A percentile compares a stretch with the other conserved stretches of the same genome.
phyloP scores from a whole-genome alignment of 2,113 vertebrate genomes.

The Solea senegalensis region DNA sequence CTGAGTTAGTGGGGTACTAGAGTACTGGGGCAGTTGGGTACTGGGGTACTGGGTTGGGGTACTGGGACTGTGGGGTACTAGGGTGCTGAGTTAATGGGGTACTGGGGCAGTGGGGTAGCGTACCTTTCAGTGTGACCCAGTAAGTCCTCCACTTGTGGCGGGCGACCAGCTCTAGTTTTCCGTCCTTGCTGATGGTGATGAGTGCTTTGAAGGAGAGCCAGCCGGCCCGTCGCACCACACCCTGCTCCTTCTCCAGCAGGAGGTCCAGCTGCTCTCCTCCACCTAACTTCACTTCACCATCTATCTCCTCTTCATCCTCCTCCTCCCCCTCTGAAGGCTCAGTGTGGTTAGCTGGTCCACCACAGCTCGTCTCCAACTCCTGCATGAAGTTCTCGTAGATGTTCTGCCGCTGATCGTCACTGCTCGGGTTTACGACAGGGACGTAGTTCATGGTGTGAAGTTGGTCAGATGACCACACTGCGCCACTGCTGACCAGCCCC shows the following conservation, averaged over 20 bases:
- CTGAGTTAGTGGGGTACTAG: no score
- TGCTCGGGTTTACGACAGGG: conserved; percentile 66
- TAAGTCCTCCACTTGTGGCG: conserved; percentile 91
- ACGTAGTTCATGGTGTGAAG: conserved; percentile 45
- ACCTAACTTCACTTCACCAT: conserved; percentile 62
- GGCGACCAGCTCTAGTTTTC: conserved; percentile 89
- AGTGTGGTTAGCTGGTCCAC: conserved; percentile 36
- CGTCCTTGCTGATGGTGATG: conserved; percentile 88
- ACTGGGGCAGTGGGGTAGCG: neutral
- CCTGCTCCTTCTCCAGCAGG: conserved; percentile 91
- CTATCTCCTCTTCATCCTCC: conserved; percentile 42
- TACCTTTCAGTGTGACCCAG: conserved; percentile 95
- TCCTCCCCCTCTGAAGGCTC: conserved; percentile 63
- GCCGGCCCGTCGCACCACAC: conserved; percentile 90
- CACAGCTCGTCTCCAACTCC: conserved; percentile 85
- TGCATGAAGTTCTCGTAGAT: conserved; percentile 94
- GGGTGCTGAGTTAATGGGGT: no score
- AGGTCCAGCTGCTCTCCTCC: conserved; percentile 87
- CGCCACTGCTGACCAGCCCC: conserved; percentile 56
- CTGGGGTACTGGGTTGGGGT: no score
- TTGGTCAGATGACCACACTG: conserved; percentile 78
- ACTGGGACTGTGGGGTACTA: no score
- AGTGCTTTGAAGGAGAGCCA: conserved; percentile 94
- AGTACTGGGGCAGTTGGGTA: no score
- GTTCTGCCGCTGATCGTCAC: conserved; percentile 83